Evolutionary conservation across 1,140 invertebrate species (phyloP).

Genomic region (Nephila pilipes): DNA sequence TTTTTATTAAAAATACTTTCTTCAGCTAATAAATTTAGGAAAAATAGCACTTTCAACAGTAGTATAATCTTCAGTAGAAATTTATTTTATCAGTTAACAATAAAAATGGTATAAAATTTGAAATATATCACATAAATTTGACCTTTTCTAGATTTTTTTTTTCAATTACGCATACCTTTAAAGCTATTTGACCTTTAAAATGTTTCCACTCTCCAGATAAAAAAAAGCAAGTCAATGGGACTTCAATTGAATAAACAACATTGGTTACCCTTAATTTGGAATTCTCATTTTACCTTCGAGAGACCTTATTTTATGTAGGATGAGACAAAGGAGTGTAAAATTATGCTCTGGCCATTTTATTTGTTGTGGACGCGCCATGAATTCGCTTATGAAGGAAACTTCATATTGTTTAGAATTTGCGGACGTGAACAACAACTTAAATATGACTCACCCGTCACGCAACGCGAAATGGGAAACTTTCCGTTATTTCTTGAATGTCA

Average conservation of each 20-base stretch:
- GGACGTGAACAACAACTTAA: constrained; percentile 28
- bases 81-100: no score
- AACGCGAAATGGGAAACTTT: constrained; percentile 19
- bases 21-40: no score
- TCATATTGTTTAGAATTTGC: constrained; percentile 57
- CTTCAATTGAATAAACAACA: background rate
- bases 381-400: constrained; percentile 43
- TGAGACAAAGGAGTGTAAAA: constrained; percentile 1
- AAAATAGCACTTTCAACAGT: no score
- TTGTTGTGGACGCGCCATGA: constrained; percentile 31
- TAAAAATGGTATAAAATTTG: no score
- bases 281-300: background rate
- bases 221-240: background rate
- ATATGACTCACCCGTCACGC: constrained; percentile 44
- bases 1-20: no score
- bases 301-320: constrained; percentile 35
- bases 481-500: constrained; percentile 48
- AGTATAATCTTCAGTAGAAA: no score
- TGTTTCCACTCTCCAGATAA: background rate
- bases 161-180: background rate
- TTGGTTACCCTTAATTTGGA: background rate
- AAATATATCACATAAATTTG: no score
- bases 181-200: background rate
- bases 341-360: background rate
- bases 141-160: background rate